These are phyloP conservation scores for Takifugu ocellatus DNA, from an alignment of 2,797 vertebrate genomes.

Conservation along the genomic window DNA sequence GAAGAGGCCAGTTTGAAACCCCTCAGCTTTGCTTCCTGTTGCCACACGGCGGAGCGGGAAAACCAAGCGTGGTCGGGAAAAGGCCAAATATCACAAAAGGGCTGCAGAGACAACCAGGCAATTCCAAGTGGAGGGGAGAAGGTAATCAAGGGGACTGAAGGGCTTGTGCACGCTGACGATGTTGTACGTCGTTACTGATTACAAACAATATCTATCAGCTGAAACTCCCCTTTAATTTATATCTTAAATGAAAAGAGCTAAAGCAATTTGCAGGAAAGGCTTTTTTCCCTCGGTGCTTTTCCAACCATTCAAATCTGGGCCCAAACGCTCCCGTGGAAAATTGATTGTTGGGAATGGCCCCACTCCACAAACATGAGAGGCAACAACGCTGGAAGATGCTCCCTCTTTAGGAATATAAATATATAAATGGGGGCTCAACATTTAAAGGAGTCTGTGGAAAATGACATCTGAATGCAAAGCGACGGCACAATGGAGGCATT, in stretches of 20 bases:
- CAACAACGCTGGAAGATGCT: constrained; percentile 44
- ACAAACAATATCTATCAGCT: too few species aligned
- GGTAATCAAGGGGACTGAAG: too few species aligned
- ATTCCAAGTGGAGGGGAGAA: too few species aligned
- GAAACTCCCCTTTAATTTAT: constrained; percentile 26
- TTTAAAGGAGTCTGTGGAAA: constrained; percentile 17
- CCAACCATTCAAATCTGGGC: constrained; percentile 55
- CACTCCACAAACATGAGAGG: constrained; percentile 38
- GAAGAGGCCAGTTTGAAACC: constrained; percentile 14
- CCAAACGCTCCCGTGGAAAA: constrained; percentile 65
- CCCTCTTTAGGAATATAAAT: background rate
- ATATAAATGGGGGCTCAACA: constrained; percentile 39
- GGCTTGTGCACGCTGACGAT: too few species aligned
- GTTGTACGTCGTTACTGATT: background rate
- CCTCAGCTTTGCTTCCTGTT: background rate
- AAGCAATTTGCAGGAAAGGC: constrained; percentile 46
- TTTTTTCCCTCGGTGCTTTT: constrained; percentile 58
- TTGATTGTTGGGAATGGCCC: constrained; percentile 55
- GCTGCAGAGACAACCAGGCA: too few species aligned
- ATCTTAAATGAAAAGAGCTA: constrained; percentile 49
- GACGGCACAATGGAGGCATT: constrained; percentile 25
- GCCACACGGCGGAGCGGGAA: background rate
- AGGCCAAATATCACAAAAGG: too few species aligned
- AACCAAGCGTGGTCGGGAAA: too few species aligned
- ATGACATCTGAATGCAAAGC: constrained; percentile 31